A percentile compares a stretch with the other conserved stretches of the same genome.
Evolutionary conservation across 2,797 vertebrate species (phyloP).

Genomic region (Sebastes umbrosus): DNA sequence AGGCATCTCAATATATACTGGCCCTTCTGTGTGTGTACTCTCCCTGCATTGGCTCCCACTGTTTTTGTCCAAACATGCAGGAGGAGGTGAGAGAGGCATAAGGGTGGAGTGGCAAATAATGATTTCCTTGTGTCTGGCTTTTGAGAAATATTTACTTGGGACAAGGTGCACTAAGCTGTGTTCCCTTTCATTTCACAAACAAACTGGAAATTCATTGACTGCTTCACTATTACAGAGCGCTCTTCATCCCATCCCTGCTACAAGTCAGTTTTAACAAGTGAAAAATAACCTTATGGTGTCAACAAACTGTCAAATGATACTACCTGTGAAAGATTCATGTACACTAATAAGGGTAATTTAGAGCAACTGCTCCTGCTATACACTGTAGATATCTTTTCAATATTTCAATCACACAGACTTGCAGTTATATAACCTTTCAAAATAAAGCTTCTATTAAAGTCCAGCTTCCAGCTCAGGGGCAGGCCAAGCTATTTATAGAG

Average conservation of each 20-base stretch:
- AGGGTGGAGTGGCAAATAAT: conserved; percentile 82
- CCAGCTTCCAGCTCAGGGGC: conserved; percentile 40
- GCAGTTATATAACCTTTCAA: conserved; percentile 35
- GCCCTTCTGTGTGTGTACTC: conserved; percentile 66
- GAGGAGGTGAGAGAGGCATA: conserved; percentile 72
- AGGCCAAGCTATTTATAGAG: conserved; percentile 71
- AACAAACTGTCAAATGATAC: not conserved
- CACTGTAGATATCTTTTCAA: not conserved
- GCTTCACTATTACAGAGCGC: conserved; percentile 43
- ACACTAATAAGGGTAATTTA: not conserved
- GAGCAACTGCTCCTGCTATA: not conserved
- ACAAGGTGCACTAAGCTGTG: conserved; percentile 59
- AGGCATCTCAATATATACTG: conserved; percentile 73
- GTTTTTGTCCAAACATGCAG: conserved; percentile 76
- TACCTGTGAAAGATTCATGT: not conserved
- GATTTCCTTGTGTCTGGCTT: conserved; percentile 82
- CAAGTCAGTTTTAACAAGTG: not conserved
- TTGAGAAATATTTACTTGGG: conserved; percentile 84
- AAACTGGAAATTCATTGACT: conserved; percentile 71
- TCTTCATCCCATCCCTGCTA: conserved; percentile 2
- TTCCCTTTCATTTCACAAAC: conserved; percentile 77
- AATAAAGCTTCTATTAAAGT: conserved; percentile 53
- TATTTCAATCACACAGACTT: conserved; percentile 10
- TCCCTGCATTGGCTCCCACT: conserved; percentile 75
- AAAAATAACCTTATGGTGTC: not conserved